Evolutionary conservation across 2,888 invertebrate species (phyloP).

Genomic region (Harpalus rufipes): DNA sequence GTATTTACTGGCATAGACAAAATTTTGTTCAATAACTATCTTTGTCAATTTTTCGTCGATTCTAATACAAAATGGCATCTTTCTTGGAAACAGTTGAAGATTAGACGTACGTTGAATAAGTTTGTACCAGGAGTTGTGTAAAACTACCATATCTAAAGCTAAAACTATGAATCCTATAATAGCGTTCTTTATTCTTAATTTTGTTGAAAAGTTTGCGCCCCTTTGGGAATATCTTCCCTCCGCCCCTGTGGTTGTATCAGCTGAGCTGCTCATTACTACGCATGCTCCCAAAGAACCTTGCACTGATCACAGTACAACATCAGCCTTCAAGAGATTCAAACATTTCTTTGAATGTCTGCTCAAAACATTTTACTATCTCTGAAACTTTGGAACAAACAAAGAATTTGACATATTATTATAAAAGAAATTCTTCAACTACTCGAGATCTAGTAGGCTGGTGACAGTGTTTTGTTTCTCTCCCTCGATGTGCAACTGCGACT

Average conservation of each 20-base stretch:
- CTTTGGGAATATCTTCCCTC: neutral
- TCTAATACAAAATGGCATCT: too few relatives aligned
- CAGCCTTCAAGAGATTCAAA: neutral
- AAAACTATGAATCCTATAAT: too few relatives aligned
- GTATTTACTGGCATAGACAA: too few relatives aligned
- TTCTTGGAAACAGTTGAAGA: too few relatives aligned
- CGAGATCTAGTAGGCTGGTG: slow-evolving; percentile 22
- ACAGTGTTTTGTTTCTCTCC: slow-evolving; percentile 36
- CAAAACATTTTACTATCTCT: neutral
- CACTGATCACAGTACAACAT: slow-evolving; percentile 23
- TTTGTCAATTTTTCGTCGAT: too few relatives aligned
- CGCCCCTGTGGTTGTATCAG: slow-evolving; percentile 39
- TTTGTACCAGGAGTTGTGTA: too few relatives aligned
- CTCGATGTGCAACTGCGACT: slow-evolving; percentile 48
- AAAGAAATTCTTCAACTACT: neutral
- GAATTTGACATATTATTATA: neutral
- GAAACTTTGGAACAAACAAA: neutral
- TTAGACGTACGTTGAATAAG: too few relatives aligned
- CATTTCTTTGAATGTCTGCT: neutral
- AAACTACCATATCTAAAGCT: too few relatives aligned
- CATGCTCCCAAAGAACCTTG: slow-evolving; percentile 25
- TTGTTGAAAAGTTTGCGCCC: neutral
- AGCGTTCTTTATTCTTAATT: neutral
- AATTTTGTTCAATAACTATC: too few relatives aligned
- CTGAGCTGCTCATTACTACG: slow-evolving; percentile 27